Conservation (phyloP, 2,888 invertebrate species). For the Omphaloscelis lunosa region DNA sequence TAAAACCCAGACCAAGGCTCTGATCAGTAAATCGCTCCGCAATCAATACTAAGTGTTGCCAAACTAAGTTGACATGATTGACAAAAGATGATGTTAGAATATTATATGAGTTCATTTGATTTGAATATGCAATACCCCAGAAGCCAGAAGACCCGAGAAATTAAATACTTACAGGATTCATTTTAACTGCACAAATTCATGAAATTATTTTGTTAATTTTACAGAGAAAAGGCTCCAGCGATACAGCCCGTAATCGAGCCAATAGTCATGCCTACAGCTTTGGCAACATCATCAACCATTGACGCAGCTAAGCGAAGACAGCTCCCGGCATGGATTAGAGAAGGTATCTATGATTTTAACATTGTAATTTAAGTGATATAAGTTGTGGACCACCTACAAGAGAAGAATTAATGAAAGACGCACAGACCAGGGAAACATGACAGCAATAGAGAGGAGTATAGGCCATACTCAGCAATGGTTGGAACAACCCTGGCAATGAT, state of each 20-base stretch:
- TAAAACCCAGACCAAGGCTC: not conserved
- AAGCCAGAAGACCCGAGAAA: not conserved
- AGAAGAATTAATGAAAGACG: not conserved
- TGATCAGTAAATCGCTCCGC: not conserved
- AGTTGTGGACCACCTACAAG: not conserved
- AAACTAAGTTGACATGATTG: not conserved
- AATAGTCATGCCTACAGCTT: constrained; percentile 76
- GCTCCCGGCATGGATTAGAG: constrained; percentile 99
- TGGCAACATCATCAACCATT: constrained; percentile 83
- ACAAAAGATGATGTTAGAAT: not conserved
- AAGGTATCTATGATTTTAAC: constrained; percentile 88
- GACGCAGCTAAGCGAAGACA: constrained; percentile 97
- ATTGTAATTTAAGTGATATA: no score
- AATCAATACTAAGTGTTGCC: not conserved
- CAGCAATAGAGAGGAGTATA: no score
- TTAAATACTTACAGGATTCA: not conserved
- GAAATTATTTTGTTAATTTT: constrained; percentile 40
- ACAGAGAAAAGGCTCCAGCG: constrained; percentile 80
- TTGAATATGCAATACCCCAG: not conserved
- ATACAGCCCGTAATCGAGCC: constrained; percentile 83
- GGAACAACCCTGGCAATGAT: not conserved
- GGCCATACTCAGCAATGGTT: not conserved
- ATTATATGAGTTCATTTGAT: not conserved
- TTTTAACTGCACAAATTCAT: not conserved
- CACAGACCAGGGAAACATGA: no score